Conservation (phyloP, 2,113 vertebrate genomes). For the Cryptotis parvus region DNA sequence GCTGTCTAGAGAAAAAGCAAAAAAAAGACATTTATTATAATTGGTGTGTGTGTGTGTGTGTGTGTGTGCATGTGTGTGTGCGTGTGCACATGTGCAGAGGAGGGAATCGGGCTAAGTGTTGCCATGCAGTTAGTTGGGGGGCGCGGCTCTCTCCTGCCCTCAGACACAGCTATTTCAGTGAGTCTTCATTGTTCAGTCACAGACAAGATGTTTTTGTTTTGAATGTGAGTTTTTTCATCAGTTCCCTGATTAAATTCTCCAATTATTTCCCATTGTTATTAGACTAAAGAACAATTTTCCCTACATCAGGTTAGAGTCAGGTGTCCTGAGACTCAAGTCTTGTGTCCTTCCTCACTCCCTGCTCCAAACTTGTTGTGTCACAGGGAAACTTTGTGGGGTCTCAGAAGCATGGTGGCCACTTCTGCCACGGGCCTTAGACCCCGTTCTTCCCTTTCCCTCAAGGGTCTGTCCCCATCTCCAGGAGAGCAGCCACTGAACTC, state of each 20-base stretch:
- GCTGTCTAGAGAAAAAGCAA: constrained; percentile 17
- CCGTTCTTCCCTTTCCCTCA: not conserved
- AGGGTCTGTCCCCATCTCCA: not conserved
- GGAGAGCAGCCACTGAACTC: not conserved
- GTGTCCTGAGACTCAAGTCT: not conserved
- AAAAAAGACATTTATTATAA: not conserved
- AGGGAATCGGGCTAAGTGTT: too few relatives aligned
- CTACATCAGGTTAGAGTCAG: not conserved
- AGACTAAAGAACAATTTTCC: not conserved
- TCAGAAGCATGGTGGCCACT: not conserved
- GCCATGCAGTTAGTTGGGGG: too few relatives aligned
- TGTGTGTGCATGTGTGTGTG: too few relatives aligned
- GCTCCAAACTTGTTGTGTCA: not conserved
- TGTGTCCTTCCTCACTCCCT: not conserved
- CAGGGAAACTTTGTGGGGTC: not conserved
- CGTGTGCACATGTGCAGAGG: too few relatives aligned
- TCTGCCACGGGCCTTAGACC: not conserved
- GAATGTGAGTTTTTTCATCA: not conserved
- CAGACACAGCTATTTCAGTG: not conserved
- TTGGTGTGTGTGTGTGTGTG: too few relatives aligned
- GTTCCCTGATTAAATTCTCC: constrained; percentile 43
- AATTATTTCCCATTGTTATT: not conserved
- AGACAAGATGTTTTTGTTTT: not conserved
- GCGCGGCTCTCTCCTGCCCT: too few relatives aligned
- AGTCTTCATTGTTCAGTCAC: not conserved